Percentiles rank a stretch among this genome's conserved stretches.
Evolutionary conservation across 2,797 vertebrate species (phyloP).

Genomic region (Ctenosaura bakeri): DNA sequence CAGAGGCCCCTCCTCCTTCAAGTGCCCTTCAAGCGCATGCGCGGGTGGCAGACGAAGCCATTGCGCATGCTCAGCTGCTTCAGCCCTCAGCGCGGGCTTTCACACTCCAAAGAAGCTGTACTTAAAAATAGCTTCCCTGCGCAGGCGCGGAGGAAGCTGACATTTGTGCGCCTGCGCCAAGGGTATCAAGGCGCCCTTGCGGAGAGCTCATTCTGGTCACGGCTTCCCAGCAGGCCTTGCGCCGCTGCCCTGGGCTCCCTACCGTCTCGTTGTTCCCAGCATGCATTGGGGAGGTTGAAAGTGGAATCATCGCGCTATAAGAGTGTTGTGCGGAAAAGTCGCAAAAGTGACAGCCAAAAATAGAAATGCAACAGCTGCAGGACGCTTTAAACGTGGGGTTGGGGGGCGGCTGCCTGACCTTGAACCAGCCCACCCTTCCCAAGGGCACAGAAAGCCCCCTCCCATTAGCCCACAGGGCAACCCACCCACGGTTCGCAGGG

Average conservation of each 20-base stretch:
- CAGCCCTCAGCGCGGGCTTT: too few relatives aligned
- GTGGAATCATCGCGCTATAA: too few relatives aligned
- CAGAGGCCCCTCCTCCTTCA: neutral
- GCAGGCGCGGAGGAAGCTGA: neutral
- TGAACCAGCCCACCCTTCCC: too few relatives aligned
- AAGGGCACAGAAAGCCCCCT: too few relatives aligned
- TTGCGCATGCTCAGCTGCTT: neutral
- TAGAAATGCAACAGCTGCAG: too few relatives aligned
- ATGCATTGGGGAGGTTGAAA: neutral
- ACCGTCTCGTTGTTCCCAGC: neutral
- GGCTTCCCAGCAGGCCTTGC: neutral
- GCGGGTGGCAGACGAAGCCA: accelerated
- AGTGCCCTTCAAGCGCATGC: neutral
- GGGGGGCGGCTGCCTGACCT: too few relatives aligned
- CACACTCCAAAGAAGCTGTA: neutral
- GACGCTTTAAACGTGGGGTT: too few relatives aligned
- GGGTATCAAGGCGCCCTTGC: neutral
- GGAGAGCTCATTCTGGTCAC: accelerated
- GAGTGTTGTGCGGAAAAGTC: too few relatives aligned
- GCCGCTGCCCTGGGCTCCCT: neutral
- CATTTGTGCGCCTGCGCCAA: neutral
- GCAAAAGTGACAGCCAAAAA: too few relatives aligned
- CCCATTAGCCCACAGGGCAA: too few relatives aligned
- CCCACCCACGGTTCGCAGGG: too few relatives aligned
- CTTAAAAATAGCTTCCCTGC: neutral